Evolutionary conservation across 2,113 vertebrate genomes (phyloP), one percentile per base, ranked within the genome.

Genomic region (Solenodon paradoxus): DNA sequence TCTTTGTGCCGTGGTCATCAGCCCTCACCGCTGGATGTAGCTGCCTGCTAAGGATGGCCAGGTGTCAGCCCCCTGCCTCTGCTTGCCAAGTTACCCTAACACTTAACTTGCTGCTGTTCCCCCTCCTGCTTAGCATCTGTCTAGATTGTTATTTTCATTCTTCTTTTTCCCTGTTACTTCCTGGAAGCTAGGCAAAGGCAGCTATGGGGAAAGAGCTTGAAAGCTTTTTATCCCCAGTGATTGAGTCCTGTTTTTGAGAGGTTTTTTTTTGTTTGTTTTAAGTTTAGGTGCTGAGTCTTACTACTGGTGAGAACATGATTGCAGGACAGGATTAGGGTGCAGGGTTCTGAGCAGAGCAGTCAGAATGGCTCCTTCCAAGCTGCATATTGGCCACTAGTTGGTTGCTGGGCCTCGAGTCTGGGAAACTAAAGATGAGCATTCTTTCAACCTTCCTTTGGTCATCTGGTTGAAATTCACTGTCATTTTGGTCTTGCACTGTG

Each of bases 401-500:
- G 42, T 45, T 59, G 77, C 61, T 15, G 32, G 93, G 35, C n/a
- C 30, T 32, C 35, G 80, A 74, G 24, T 87, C 77, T 51, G 80
- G 80, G 51, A 53, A 55, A 49, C 13, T 16, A 45, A 87, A 71
- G 83, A 42, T 7, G 72, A 68, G 15, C 47, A 1, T 64, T 87
- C 32, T 80, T 66, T 45, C 89, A 69, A 55, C 51, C 59, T 20
- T 86, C 26, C 40, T 84, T 63, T 66, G 57, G 92, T 79, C 57
- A 47, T 53, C 63, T 59, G 2, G 28, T 74, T 91, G 83, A 88
- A 75, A 22, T 61, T 47, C 55, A 38, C 16, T 57, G 13, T 82
- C 74, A 75, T 86, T 85, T 49, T 84, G 94, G 95, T 89, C 90
- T 95, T 87, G 49, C 59, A 24, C 68, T 35, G 84, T 94, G 96